Evolutionary conservation across 2,888 invertebrate genomes (phyloP).

Genomic region (Miltochrista miniata): DNA sequence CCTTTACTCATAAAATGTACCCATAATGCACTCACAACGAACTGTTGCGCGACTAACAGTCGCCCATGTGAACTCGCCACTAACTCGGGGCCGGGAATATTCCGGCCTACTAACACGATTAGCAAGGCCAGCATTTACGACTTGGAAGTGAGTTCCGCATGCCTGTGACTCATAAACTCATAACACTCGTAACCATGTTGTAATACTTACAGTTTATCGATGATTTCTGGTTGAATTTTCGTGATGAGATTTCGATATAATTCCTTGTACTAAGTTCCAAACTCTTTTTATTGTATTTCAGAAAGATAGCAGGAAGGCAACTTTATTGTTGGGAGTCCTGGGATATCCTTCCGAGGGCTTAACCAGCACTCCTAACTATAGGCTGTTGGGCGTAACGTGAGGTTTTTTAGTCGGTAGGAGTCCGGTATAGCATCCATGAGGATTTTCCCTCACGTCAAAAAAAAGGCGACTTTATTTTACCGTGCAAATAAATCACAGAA

Average conservation of each 20-base stretch:
- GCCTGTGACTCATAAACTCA: slow-evolving; percentile 6
- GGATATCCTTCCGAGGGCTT: too few species aligned
- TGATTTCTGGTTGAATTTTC: neutral
- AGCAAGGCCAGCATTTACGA: slow-evolving; percentile 21
- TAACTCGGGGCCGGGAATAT: slow-evolving; percentile 11
- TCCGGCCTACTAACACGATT: slow-evolving; percentile 13
- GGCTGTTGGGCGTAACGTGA: too few species aligned
- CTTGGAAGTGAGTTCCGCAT: slow-evolving; percentile 22
- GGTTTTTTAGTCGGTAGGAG: too few species aligned
- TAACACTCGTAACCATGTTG: neutral
- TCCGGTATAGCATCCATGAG: too few species aligned
- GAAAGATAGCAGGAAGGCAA: too few species aligned
- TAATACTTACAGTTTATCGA: neutral
- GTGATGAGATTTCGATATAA: neutral
- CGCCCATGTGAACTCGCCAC: slow-evolving; percentile 4
- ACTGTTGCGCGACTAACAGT: neutral
- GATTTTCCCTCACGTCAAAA: too few species aligned
- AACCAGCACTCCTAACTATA: too few species aligned
- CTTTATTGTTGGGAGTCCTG: too few species aligned
- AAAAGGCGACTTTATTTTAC: too few species aligned
- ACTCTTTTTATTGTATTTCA: neutral
- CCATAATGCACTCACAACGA: too few species aligned
- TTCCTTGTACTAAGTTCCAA: neutral
- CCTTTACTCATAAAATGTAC: too few species aligned
- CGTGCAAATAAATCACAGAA: too few species aligned